Evolutionary conservation across 2,797 vertebrate species (phyloP).

Genomic region (Hylomyscus alleni): DNA sequence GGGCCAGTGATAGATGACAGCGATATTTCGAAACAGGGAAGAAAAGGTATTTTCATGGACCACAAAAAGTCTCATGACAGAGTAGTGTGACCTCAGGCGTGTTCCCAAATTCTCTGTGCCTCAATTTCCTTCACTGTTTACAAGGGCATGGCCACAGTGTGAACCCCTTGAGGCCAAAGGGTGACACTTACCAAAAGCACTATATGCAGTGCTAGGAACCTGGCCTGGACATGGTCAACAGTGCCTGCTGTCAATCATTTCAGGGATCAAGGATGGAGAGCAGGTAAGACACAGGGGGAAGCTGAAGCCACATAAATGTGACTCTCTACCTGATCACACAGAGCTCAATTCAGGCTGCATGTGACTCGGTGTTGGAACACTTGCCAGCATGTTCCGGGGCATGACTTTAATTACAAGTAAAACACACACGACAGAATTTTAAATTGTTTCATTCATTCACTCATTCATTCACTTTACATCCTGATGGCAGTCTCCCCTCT

Average conservation of each 20-base stretch:
- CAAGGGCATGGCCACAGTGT: not conserved
- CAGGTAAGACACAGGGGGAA: rapidly evolving
- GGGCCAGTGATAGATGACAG: no score
- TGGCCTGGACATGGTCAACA: rapidly evolving
- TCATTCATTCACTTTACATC: not conserved
- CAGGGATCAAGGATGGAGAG: rapidly evolving
- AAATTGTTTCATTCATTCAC: not conserved
- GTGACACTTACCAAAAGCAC: not conserved
- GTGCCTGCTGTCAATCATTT: not conserved
- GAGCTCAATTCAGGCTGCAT: no score
- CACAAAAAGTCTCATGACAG: not conserved
- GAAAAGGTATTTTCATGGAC: no score
- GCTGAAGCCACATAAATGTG: not conserved
- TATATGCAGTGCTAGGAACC: not conserved
- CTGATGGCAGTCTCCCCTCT: not conserved
- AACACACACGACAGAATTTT: not conserved
- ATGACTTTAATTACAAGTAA: not conserved
- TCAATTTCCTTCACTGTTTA: not conserved
- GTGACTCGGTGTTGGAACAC: not conserved
- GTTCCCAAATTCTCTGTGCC: not conserved
- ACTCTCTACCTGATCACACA: rapidly evolving
- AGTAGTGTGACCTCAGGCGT: not conserved
- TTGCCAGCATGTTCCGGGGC: not conserved
- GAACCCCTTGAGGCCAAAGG: rapidly evolving
- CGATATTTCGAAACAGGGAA: not conserved